Evolutionary conservation across 2,888 invertebrate species (phyloP).

Genomic region (Hypomecis punctinalis): DNA sequence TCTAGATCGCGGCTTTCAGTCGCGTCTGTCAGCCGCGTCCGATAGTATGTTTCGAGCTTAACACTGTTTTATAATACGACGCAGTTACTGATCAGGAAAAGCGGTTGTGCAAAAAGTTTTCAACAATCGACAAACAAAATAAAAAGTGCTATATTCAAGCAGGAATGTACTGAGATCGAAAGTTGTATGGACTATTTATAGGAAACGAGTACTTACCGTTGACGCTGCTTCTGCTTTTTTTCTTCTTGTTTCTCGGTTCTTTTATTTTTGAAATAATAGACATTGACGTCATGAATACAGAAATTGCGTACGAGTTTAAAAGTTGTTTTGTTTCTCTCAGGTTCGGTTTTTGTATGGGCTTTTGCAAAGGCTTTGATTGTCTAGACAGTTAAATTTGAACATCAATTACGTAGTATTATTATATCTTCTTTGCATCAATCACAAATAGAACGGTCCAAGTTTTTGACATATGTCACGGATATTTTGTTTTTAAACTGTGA

Average conservation of each 20-base stretch:
- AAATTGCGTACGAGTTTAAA: background rate
- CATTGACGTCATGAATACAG: background rate
- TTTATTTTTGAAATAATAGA: background rate
- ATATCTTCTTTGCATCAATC: too few relatives aligned
- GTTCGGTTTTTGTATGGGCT: too few relatives aligned
- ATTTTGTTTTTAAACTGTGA: too few relatives aligned
- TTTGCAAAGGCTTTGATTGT: too few relatives aligned
- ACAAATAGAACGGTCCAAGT: too few relatives aligned
- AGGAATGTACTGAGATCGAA: slow-evolving; percentile 56
- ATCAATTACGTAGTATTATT: too few relatives aligned
- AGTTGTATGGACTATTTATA: slow-evolving; percentile 60
- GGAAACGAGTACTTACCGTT: slow-evolving; percentile 50
- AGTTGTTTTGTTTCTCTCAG: too few relatives aligned
- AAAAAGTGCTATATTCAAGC: slow-evolving; percentile 28
- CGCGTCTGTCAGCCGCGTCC: too few relatives aligned
- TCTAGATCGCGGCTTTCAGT: too few relatives aligned
- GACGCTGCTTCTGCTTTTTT: slow-evolving; percentile 26
- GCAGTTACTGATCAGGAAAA: slow-evolving; percentile 24
- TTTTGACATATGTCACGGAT: too few relatives aligned
- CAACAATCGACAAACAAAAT: slow-evolving; percentile 32
- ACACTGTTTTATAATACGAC: background rate
- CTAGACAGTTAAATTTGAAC: too few relatives aligned
- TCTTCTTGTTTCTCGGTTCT: slow-evolving; percentile 31
- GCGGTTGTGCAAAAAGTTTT: slow-evolving; percentile 7
- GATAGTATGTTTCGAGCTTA: too few relatives aligned